A percentile compares a stretch with the other conserved stretches of the same genome.
Conservation (phyloP, 2,888 invertebrate genomes). For the Pherbina coryleti region DNA sequence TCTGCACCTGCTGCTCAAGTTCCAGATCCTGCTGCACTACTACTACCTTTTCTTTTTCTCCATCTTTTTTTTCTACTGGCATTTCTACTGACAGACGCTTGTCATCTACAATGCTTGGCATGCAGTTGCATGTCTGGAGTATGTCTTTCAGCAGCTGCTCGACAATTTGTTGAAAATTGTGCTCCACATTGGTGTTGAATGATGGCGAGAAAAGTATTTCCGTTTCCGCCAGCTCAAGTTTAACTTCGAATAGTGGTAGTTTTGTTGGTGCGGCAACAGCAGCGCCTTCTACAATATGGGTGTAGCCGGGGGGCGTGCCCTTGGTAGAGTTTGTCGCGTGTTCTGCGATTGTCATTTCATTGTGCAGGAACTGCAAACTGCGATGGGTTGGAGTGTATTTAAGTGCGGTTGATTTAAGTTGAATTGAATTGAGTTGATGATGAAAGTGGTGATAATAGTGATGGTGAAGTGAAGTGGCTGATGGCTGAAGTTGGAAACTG, state of each 20-base stretch:
- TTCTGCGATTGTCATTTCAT: constrained; percentile 60
- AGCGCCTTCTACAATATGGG: neutral
- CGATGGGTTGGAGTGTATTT: constrained; percentile 50
- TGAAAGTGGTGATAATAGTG: neutral
- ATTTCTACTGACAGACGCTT: constrained; percentile 67
- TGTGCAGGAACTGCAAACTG: constrained; percentile 65
- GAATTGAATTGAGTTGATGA: constrained; percentile 3
- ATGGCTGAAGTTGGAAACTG: neutral
- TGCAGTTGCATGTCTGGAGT: constrained; percentile 80
- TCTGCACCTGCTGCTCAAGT: neutral
- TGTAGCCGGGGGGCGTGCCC: neutral
- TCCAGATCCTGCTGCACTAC: neutral
- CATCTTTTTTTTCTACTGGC: constrained; percentile 31
- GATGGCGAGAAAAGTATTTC: constrained; percentile 82
- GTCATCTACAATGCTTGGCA: constrained; percentile 76
- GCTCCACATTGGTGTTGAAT: constrained; percentile 75
- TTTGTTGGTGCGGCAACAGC: constrained; percentile 40
- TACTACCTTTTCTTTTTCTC: constrained; percentile 15
- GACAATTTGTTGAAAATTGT: constrained; percentile 79
- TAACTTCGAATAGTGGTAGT: constrained; percentile 82
- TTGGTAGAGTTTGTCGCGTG: constrained; percentile 27
- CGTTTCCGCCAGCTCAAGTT: constrained; percentile 79
- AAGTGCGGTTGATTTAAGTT: constrained; percentile 52
- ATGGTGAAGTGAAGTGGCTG: neutral
- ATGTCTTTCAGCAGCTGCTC: constrained; percentile 83